These are phyloP conservation scores for Dendrocincla fuliginosa DNA, from an alignment of 2,797 vertebrate genomes.

Conservation along the genomic window DNA sequence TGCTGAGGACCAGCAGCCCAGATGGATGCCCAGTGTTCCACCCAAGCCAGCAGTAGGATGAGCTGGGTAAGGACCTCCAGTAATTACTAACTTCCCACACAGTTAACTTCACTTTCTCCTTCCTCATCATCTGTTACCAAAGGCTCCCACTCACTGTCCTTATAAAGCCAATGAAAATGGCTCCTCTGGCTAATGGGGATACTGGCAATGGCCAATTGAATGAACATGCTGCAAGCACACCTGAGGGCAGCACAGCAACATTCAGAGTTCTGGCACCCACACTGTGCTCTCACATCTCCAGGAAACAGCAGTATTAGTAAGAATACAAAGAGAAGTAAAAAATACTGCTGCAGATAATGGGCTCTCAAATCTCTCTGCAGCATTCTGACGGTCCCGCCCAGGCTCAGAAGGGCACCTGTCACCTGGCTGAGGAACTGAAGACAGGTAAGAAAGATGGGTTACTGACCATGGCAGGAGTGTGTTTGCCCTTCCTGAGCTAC, in stretches of 20 bases:
- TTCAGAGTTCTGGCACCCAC: neutral
- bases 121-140: neutral
- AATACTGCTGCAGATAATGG: neutral
- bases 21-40: neutral
- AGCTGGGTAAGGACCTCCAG: neutral
- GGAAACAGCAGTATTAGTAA: neutral
- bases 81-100: neutral
- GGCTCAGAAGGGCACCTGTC: neutral
- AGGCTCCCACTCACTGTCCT: neutral
- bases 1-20: neutral
- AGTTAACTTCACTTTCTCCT: neutral
- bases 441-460: neutral
- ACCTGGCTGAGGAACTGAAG: neutral
- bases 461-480: neutral
- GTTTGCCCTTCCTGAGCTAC: slow-evolving; percentile 22
- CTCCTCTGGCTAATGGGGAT: neutral
- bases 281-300: neutral
- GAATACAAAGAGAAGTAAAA: neutral
- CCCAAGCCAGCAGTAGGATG: neutral
- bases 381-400: neutral
- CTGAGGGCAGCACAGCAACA: neutral
- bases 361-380: neutral
- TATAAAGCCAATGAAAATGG: neutral
- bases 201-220: neutral
- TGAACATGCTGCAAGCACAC: neutral